Evolutionary conservation across 2,888 invertebrate genomes (phyloP), one percentile per base, ranked within the genome.

Genomic region (Pediacus dermestoides): DNA sequence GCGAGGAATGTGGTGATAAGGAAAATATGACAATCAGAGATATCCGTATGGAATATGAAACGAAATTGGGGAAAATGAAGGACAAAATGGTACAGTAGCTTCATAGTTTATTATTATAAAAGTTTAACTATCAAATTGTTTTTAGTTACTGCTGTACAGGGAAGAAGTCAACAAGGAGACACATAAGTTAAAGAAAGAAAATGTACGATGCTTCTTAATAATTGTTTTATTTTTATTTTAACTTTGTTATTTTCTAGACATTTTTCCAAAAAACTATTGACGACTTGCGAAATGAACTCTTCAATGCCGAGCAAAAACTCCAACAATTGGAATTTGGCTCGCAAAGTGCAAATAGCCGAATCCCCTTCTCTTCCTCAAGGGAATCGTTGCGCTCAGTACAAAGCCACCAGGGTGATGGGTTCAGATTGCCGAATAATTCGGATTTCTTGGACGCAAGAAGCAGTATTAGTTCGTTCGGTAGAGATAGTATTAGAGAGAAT

Each of bases 41-140:
- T 38, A 71, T 82, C 2, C 72, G 78, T 37, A 72, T 71, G 11
- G 84, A 85, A 57, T 81, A 86, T 60, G 86, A 85, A 56, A 75
- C 76, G 49, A 88, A 87, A 69, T 69, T 88, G 57, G 83, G 82
- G 58, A 77, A 82, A 66, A 82, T 88, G 78, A 88, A 88, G 64
- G 74, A 78, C 33, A 84, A 84, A 77, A 86, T 88, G 85, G 86
- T 87, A 73, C 8, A 78, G 80, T 76, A 21, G 14, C 21, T n/a
- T n/a, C n/a, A n/a, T n/a, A n/a, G n/a, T n/a, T n/a, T n/a, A n/a
- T n/a, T n/a, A n/a, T n/a, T n/a, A n/a, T n/a, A n/a, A n/a, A n/a
- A n/a, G n/a, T n/a, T n/a, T n/a, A n/a, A n/a, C n/a, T n/a, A n/a
- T n/a, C n/a, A n/a, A n/a, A n/a, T 18, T 18, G 4, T 18, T 18